phyloP scores from a whole-genome alignment of 2,888 invertebrate genomes.

The Plebejus anna region DNA sequence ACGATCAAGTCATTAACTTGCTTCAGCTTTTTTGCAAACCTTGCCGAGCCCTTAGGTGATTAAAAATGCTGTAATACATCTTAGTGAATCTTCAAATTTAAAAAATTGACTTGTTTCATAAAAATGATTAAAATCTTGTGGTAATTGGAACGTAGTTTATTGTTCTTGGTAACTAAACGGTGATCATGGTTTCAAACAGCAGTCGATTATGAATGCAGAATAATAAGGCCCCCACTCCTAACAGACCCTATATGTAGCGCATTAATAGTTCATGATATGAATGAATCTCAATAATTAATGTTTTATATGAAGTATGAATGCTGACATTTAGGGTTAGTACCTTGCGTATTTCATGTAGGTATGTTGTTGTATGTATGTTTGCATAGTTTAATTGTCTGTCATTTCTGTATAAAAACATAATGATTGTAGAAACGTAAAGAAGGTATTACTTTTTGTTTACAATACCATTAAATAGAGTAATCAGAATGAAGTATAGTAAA shows the following conservation, averaged over 20 bases:
- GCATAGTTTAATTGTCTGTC: no score
- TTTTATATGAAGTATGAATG: neutral
- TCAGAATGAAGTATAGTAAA: neutral
- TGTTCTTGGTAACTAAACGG: neutral
- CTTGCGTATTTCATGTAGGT: no score
- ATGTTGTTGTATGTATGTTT: no score
- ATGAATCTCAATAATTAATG: constrained; percentile 12
- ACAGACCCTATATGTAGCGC: neutral
- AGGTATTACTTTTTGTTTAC: neutral
- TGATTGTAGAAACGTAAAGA: neutral
- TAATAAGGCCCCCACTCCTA: neutral
- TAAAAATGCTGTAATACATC: neutral
- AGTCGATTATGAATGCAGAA: constrained; percentile 6
- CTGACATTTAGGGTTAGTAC: neutral
- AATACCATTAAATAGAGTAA: neutral
- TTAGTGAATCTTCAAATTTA: neutral
- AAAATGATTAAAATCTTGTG: neutral
- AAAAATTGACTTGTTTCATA: neutral
- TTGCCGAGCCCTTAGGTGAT: no score
- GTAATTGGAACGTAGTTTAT: neutral
- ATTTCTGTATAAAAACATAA: no score
- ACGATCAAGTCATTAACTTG: neutral
- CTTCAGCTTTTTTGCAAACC: neutral
- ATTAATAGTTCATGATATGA: constrained; percentile 12
- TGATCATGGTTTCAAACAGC: neutral